Conservation (phyloP, 2,888 invertebrate genomes). For the Myopa tessellatipennis region DNA sequence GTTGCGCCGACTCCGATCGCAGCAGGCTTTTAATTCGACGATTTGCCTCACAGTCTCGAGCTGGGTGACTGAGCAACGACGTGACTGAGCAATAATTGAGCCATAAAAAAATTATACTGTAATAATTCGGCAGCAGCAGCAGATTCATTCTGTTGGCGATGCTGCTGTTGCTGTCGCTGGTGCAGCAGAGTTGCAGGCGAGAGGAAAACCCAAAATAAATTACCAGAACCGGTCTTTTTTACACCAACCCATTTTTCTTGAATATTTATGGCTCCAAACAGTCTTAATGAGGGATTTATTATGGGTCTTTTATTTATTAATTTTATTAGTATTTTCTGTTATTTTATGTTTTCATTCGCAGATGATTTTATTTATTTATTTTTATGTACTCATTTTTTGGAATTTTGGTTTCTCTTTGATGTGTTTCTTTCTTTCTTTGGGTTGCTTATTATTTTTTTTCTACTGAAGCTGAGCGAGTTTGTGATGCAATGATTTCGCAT, state of each 20-base stretch:
- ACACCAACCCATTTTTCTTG: background rate
- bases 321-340: no score
- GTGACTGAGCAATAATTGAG: constrained; percentile 4
- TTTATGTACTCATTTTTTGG: background rate
- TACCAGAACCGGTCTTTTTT: background rate
- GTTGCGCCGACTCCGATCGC: background rate
- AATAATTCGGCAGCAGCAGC: background rate
- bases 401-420: no score
- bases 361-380: background rate
- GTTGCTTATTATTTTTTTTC: constrained; percentile 1
- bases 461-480: constrained; percentile 1
- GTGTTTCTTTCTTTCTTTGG: background rate
- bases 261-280: background rate
- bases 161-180: background rate
- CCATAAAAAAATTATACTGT: background rate
- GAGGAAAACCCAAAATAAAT: constrained; percentile 3
- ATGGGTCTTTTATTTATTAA: background rate
- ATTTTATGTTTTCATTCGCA: background rate
- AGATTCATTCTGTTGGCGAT: background rate
- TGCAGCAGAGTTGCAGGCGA: background rate
- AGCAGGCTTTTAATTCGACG: background rate
- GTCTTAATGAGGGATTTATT: background rate
- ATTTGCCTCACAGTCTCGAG: background rate
- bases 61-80: background rate
- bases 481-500: constrained; percentile 14